Percentiles rank a stretch among this genome's conserved stretches.
phyloP scores from a whole-genome alignment of 2,113 vertebrate species.

The Ginglymostoma cirratum region DNA sequence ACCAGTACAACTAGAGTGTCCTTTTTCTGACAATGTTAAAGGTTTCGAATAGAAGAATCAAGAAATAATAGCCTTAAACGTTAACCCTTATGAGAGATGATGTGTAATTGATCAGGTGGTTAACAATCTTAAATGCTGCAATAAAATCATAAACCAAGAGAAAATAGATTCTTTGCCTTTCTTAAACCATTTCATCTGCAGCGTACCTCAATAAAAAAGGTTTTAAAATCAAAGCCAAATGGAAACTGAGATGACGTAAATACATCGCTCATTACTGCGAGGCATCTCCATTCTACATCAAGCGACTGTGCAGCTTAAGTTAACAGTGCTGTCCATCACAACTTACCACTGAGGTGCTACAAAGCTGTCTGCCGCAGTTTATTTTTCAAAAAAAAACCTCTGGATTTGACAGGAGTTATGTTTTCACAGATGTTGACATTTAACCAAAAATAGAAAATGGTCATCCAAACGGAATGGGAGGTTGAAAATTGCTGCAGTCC shows the following conservation, averaged over 20 bases:
- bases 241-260: not conserved
- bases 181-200: not conserved
- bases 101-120: not conserved
- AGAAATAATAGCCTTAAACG: not conserved
- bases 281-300: not conserved
- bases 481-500: conserved; percentile 22
- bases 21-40: not conserved
- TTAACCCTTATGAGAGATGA: not conserved
- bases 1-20: not conserved
- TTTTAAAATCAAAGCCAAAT: not conserved
- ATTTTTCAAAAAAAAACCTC: not conserved
- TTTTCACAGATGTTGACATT: conserved; percentile 36
- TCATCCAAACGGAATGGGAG: conserved; percentile 21
- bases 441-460: conserved; percentile 32
- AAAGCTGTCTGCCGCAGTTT: not conserved
- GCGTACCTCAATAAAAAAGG: not conserved
- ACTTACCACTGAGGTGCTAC: not conserved
- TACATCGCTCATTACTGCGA: not conserved
- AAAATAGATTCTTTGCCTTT: not conserved
- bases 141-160: not conserved
- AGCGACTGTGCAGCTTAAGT: not conserved
- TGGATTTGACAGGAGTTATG: not conserved
- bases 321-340: not conserved
- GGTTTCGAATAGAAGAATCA: not conserved
- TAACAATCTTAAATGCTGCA: not conserved